A percentile compares a stretch with the other conserved stretches of the same genome.
phyloP scores from a whole-genome alignment of 2,113 vertebrate genomes.

The Chaetura pelagica region DNA sequence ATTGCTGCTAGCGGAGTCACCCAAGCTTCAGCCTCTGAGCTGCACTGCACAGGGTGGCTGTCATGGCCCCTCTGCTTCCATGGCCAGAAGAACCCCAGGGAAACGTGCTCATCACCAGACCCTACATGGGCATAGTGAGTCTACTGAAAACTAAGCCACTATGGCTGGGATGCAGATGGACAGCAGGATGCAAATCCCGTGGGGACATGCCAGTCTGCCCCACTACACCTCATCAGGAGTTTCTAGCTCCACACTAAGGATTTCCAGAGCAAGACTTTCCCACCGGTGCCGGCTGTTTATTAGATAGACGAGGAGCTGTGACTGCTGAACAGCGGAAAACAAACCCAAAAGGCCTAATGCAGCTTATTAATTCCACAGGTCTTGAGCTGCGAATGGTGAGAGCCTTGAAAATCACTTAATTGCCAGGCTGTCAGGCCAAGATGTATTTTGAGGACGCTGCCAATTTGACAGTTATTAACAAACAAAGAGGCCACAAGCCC shows the following conservation, averaged over 20 bases:
- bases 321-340: neutral
- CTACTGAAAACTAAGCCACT: neutral
- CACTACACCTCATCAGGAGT: neutral
- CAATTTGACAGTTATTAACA: conserved; percentile 65
- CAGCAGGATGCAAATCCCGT: neutral
- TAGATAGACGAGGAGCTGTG: neutral
- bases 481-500: conserved; percentile 56
- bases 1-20: accelerated
- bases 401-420: conserved; percentile 48
- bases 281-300: neutral
- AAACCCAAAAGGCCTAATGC: neutral
- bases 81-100: neutral
- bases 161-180: neutral
- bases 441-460: conserved; percentile 30
- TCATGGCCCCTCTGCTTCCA: neutral
- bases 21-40: neutral
- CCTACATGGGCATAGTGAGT: accelerated
- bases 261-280: neutral
- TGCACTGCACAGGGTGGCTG: neutral
- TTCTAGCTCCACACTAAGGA: neutral
- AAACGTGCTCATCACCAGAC: accelerated
- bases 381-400: neutral
- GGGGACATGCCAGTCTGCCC: neutral
- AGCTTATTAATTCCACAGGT: conserved; percentile 53
- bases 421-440: conserved; percentile 22